Evolutionary conservation across 2,113 vertebrate genomes (phyloP), one percentile per base, ranked within the genome.

Genomic region (Scomber colias): DNA sequence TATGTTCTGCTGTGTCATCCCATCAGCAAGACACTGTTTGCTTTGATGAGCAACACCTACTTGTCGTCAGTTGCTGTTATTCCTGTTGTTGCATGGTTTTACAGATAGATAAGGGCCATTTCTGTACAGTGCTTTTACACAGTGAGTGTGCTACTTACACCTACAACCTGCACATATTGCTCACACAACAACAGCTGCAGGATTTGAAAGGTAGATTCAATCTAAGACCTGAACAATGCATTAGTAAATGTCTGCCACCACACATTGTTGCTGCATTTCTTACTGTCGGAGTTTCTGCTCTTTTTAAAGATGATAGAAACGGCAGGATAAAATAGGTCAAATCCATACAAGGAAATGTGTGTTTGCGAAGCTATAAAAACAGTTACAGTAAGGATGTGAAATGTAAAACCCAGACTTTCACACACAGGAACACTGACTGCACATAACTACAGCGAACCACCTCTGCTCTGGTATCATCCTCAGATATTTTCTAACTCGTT

Each of bases 251-350:
- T 59, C 54, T 27, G 59, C 27, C 45, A 16, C 66, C 3, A 53
- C 56, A 79, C 77, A 48, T 54, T 72, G 56, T 59, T 31, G 21
- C 59, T 45, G 69, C 54, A 54, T 60, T 56, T 62, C 49, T 76
- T 16, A 11, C 21, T 49, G 49, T 66, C 62, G 64, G 40, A 51
- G 59, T 56, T 45, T 53, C 75, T 45, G 48, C 65, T 79, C 51
- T 65, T 35, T 66, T 61, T 73, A 10, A 82, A 60, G 59, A 67
- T 35, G 45, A 82, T 50, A 68, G 66, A 72, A 74, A 69, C 59
- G 24, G 62, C 31, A 40, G 60, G 48, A 53, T 65, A 57, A 87
- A 81, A 86, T 53, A 31, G 84, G 72, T 86, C 70, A 74, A 54
- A 81, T 70, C 72, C 65, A 75, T 74, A 79, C 40, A 71, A 77